These are phyloP conservation scores for Lithodes maja DNA, from an alignment of 2,888 invertebrate genomes.

Conservation along the genomic window DNA sequence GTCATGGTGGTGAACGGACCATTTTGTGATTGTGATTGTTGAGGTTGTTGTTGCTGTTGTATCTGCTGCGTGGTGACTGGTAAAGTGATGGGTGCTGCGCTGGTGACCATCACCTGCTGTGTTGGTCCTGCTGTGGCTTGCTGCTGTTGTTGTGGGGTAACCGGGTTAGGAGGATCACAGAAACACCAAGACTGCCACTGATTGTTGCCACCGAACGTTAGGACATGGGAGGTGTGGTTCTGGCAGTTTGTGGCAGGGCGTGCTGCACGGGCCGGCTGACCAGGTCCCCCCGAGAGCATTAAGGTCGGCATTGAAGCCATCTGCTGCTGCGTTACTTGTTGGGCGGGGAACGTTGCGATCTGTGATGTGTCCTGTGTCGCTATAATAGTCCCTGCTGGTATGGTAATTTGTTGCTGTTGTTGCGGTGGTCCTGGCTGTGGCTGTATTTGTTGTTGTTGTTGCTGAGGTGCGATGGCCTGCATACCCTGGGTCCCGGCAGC, in stretches of 20 bases:
- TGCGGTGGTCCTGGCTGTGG: constrained; percentile 37
- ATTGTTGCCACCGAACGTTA: constrained; percentile 60
- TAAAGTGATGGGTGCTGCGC: constrained; percentile 34
- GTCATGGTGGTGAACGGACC: constrained; percentile 41
- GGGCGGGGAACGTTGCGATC: not conserved
- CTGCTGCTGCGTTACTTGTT: constrained; percentile 34
- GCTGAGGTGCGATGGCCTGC: constrained; percentile 11
- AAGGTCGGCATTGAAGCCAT: constrained; percentile 58
- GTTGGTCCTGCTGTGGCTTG: not conserved
- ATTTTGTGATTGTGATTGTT: constrained; percentile 24
- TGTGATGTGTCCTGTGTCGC: constrained; percentile 44
- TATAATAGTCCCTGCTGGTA: constrained; percentile 39
- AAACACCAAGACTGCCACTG: constrained; percentile 68
- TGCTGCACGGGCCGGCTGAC: constrained; percentile 63
- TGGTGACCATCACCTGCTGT: constrained; percentile 49
- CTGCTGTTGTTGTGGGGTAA: constrained; percentile 39
- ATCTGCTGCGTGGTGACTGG: constrained; percentile 50
- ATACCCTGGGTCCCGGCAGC: constrained; percentile 3
- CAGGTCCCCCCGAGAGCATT: constrained; percentile 62
- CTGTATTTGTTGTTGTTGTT: constrained; percentile 18
- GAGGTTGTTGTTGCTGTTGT: constrained; percentile 28
- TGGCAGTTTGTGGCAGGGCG: constrained; percentile 64
- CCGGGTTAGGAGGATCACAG: constrained; percentile 57
- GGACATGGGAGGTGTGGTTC: constrained; percentile 57
- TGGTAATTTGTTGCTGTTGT: constrained; percentile 5